These are phyloP conservation scores for Apostichopus leukothele DNA, from an alignment of 53 echinoderm and acorn worm species.

Conservation along the genomic window DNA sequence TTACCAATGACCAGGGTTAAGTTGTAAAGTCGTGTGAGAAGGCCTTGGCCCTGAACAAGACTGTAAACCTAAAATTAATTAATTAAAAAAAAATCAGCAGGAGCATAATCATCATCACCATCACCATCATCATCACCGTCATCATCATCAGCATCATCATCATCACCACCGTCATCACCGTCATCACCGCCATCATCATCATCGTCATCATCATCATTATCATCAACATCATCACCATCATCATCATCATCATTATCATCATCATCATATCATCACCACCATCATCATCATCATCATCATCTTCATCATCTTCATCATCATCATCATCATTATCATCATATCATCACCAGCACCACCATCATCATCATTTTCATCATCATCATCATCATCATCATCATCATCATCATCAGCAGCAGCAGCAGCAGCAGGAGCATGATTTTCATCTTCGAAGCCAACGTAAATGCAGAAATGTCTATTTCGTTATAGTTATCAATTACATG, in stretches of 20 bases:
- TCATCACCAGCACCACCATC: no score
- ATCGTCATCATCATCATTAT: background rate
- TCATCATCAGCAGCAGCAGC: background rate
- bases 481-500: no score
- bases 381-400: background rate
- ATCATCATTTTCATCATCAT: background rate
- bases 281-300: background rate
- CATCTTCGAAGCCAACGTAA: background rate
- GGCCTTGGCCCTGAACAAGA: no score
- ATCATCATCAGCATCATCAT: background rate
- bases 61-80: no score
- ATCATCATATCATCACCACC: background rate
- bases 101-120: background rate
- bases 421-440: background rate
- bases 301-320: background rate
- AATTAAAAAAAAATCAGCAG: no score
- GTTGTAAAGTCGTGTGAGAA: no score
- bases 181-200: background rate
- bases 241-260: background rate
- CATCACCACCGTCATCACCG: background rate
- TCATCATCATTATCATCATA: background rate
- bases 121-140: background rate
- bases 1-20: no score
- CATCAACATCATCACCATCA: background rate
- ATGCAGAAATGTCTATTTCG: no score